phyloP scores from a whole-genome alignment of 1,140 invertebrate species.

The Cyrtorhinus lividipennis region DNA sequence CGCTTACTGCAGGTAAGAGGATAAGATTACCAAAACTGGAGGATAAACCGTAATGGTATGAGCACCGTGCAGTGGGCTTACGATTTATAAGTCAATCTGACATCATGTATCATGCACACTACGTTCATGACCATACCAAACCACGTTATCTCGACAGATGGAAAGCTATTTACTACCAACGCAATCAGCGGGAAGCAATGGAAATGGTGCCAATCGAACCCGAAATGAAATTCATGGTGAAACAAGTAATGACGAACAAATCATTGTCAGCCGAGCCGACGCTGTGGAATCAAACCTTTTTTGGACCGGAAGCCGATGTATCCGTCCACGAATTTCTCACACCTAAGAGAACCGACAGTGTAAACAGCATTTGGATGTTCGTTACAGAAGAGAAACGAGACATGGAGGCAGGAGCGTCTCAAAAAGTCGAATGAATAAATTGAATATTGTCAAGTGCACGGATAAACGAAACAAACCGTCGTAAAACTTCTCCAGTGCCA shows the following conservation, averaged over 20 bases:
- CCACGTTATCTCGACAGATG: too few relatives aligned
- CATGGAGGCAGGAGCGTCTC: neutral
- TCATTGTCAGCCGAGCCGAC: neutral
- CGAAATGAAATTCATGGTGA: neutral
- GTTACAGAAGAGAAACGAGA: neutral
- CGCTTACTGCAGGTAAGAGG: neutral
- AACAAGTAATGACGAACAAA: constrained; percentile 4
- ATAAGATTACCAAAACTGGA: too few relatives aligned
- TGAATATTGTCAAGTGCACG: neutral
- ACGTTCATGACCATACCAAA: too few relatives aligned
- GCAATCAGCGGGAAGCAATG: neutral
- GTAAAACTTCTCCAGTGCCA: neutral
- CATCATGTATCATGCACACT: too few relatives aligned
- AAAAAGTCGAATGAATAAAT: neutral
- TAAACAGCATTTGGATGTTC: constrained; percentile 2
- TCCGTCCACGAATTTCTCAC: neutral
- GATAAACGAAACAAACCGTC: neutral
- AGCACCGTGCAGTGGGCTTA: too few relatives aligned
- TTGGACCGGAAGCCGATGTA: neutral
- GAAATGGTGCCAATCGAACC: neutral
- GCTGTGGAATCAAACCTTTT: constrained; percentile 1
- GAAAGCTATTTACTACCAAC: neutral
- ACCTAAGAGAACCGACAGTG: neutral
- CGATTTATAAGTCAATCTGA: too few relatives aligned
- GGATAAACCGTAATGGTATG: too few relatives aligned